Evolutionary conservation across 2,888 invertebrate genomes (phyloP), one percentile per base, ranked within the genome.

Genomic region (Patella depressa): DNA sequence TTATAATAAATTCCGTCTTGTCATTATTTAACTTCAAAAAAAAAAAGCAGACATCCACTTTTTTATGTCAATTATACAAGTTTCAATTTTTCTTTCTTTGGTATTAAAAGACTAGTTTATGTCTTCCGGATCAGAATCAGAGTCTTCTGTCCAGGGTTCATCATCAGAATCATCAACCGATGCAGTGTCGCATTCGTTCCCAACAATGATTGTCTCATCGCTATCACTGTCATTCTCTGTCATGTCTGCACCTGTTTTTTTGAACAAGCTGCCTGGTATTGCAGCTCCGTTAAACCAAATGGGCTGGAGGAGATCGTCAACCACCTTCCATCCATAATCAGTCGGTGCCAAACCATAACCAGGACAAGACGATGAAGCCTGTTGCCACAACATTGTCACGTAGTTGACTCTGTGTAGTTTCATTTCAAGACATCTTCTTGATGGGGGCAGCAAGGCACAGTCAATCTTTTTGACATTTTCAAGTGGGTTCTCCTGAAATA

Each of bases 401-500:
- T 29, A 57, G n/a, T n/a, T 5, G 57, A n/a, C 14, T 57, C 55
- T 55, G 14, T 15, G 55, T 5, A 57, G 9, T n/a, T 57, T 57
- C 57, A 57, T 57, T 4, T 57, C 57, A n/a, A 57, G 57, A 5
- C 17, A 12, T 57, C n/a, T 57, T 4, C 14, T 15, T 12, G 14
- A 12, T 7, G 57, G 57, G 15, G 57, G 57, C 9, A 57, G 57
- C 12, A 57, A 14, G 9, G 57, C 9, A 57, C 57, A 57, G 14
- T 57, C 57, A 0, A 57, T 14, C 9, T 14, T 7, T 57, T 57
- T 57, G 57, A 57, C 14, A 14, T 57, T 57, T 7, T 15, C 14
- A 15, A 57, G 57, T 14, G 57, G 57, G n/a, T 57, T 57, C 5
- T 75, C 53, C 57, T 75, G 54, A 75, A 77, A 77, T 57, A 75